Evolutionary conservation across 1,140 invertebrate genomes (phyloP).

Genomic region (Bombus sibiricus): DNA sequence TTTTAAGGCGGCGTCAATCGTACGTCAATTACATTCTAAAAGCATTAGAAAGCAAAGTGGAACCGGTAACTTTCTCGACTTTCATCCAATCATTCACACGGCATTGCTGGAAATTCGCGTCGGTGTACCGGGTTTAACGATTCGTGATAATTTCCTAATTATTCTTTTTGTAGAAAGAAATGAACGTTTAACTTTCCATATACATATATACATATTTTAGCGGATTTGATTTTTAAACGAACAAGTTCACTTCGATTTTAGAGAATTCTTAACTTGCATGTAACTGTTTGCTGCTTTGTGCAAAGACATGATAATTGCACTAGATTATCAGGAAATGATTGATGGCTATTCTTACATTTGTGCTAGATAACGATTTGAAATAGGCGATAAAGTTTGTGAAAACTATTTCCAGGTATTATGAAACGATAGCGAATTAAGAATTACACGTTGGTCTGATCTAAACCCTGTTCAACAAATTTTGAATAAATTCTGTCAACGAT

Average conservation of each 20-base stretch:
- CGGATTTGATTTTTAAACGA: background rate
- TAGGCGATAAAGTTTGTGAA: too few species aligned
- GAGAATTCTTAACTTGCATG: background rate
- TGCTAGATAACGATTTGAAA: too few species aligned
- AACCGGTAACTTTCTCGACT: conserved; percentile 38
- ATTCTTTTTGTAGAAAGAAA: background rate
- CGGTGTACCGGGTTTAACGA: background rate
- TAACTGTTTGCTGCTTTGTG: too few species aligned
- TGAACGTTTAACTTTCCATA: background rate
- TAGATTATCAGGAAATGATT: too few species aligned
- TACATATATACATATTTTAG: background rate
- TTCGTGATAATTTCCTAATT: background rate
- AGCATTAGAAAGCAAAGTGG: conserved; percentile 40
- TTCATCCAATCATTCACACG: conserved; percentile 11
- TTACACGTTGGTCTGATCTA: too few species aligned
- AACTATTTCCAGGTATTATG: too few species aligned
- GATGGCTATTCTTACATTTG: too few species aligned
- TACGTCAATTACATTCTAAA: conserved; percentile 43
- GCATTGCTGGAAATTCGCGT: background rate
- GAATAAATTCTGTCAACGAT: too few species aligned
- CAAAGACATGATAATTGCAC: too few species aligned
- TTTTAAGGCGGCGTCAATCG: conserved; percentile 29
- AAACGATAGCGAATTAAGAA: too few species aligned
- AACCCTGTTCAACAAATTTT: too few species aligned
- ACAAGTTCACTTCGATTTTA: background rate